phyloP scores from a whole-genome alignment of 1,140 invertebrate species.

The Pteromalus puparum region DNA sequence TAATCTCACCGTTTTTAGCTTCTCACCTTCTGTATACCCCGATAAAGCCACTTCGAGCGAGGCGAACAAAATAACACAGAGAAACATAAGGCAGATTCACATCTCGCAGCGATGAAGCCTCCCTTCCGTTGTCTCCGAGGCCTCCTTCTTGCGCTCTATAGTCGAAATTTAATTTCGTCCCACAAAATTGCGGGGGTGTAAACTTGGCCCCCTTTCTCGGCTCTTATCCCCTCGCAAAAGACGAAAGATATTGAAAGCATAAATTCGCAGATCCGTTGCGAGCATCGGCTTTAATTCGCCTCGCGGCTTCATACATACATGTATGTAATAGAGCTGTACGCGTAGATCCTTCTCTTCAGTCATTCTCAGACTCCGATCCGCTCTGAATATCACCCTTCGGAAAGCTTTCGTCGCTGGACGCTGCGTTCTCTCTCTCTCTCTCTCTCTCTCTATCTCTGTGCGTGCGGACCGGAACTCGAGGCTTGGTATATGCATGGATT shows the following conservation, averaged over 20 bases:
- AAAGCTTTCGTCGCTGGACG: neutral
- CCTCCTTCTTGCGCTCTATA: neutral
- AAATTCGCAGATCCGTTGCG: slow-evolving; percentile 24
- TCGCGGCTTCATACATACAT: slow-evolving; percentile 7
- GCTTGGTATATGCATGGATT: neutral
- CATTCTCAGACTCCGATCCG: neutral
- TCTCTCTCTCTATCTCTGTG: neutral
- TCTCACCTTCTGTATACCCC: neutral
- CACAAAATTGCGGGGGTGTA: slow-evolving; percentile 11
- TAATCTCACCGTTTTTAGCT: too few species aligned
- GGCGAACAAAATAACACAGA: neutral
- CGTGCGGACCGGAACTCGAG: neutral
- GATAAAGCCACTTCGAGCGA: neutral
- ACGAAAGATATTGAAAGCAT: slow-evolving; percentile 26
- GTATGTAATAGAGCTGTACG: neutral
- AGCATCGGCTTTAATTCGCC: neutral
- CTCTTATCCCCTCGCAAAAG: neutral
- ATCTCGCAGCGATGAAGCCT: neutral
- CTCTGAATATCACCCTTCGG: slow-evolving; percentile 2
- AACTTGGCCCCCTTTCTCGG: neutral
- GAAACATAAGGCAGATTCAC: neutral
- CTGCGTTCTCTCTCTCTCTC: too few species aligned
- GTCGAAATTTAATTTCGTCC: neutral
- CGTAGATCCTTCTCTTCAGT: neutral
- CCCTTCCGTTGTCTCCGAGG: neutral